Conservation (phyloP, 53 echinoderm and acorn worm genomes). For the Luidia sarsii region DNA sequence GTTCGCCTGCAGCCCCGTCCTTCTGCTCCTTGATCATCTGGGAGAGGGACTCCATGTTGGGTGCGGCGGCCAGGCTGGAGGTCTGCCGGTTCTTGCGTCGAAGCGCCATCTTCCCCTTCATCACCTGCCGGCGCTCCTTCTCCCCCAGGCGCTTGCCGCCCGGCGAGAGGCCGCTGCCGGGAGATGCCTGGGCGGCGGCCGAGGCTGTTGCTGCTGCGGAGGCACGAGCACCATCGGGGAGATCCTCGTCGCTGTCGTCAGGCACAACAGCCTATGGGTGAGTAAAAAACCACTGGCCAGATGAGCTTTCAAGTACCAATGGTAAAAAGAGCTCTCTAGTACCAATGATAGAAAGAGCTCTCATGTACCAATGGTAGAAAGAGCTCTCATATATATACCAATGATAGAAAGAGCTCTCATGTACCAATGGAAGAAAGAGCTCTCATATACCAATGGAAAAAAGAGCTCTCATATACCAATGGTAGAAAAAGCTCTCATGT, state of each 20-base stretch:
- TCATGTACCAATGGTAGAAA: no score
- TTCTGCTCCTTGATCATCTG: constrained; percentile 81
- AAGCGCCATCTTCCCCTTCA: constrained; percentile 75
- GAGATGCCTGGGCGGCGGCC: constrained; percentile 40
- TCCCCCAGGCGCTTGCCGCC: constrained; percentile 62
- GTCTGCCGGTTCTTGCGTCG: constrained; percentile 48
- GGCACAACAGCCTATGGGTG: constrained; percentile 46
- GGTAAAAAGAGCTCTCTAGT: not conserved
- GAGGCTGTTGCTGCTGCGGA: not conserved
- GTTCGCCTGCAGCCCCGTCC: constrained; percentile 30
- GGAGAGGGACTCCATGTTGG: constrained; percentile 91
- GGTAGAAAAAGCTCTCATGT: no score
- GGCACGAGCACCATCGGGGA: constrained; percentile 8
- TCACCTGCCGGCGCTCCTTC: constrained; percentile 76
- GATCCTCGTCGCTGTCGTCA: constrained; percentile 71
- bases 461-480: no score
- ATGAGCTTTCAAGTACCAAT: not conserved
- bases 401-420: not conserved
- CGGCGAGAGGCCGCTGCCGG: constrained; percentile 35
- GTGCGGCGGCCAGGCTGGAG: constrained; percentile 81
- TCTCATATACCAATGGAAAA: not conserved
- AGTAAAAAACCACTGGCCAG: not conserved
- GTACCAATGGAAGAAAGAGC: not conserved
- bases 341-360: no score
- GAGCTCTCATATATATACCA: no score